Evolutionary conservation across 1,140 invertebrate species (phyloP).

Genomic region (Zaprionus capensis): DNA sequence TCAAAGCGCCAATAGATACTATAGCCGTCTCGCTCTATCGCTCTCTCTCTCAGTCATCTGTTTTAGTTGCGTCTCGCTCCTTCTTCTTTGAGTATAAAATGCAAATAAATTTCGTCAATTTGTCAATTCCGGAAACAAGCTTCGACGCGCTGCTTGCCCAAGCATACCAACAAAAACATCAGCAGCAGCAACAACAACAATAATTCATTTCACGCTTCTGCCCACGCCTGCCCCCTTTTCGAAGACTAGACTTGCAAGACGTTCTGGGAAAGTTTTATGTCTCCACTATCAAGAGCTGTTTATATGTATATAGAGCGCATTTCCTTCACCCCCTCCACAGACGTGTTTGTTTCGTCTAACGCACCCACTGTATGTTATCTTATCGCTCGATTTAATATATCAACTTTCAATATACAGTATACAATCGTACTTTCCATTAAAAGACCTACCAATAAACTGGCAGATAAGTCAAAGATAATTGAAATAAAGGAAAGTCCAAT

Average conservation of each 20-base stretch:
- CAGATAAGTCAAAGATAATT: constrained; percentile 1
- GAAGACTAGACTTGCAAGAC: constrained; percentile 17
- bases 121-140: constrained; percentile 66
- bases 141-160: constrained; percentile 46
- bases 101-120: constrained; percentile 62
- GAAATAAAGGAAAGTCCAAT: constrained; percentile 10
- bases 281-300: constrained; percentile 15
- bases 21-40: constrained; percentile 34
- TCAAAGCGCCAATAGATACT: constrained; percentile 25
- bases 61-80: constrained; percentile 6
- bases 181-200: constrained; percentile 33
- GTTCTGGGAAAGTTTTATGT: constrained; percentile 41
- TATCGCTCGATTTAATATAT: constrained; percentile 23
- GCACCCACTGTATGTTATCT: constrained; percentile 15
- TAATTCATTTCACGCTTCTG: constrained; percentile 54
- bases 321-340: constrained; percentile 6
- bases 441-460: background rate
- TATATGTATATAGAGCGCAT: constrained; percentile 3
- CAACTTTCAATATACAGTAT: constrained; percentile 23
- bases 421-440: constrained; percentile 3
- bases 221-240: constrained; percentile 16
- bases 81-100: constrained; percentile 32
- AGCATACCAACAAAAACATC: constrained; percentile 30
- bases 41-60: constrained; percentile 18
- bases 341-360: constrained; percentile 24